These are phyloP conservation scores for Ginglymostoma cirratum DNA, from an alignment of 2,113 vertebrate species.

Conservation along the genomic window DNA sequence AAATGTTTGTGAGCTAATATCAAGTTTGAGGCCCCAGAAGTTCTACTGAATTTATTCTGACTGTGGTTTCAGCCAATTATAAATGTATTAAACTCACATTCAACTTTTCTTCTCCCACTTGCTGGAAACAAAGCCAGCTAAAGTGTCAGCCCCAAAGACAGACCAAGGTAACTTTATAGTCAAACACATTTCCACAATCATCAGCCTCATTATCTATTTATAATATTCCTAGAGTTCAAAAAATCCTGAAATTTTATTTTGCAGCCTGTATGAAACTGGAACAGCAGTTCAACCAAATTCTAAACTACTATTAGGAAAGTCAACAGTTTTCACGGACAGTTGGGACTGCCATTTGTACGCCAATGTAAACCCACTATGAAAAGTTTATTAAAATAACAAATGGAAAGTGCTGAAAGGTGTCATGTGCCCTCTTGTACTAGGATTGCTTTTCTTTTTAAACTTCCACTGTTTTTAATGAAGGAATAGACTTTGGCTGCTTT, in stretches of 20 bases:
- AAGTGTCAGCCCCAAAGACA: not conserved
- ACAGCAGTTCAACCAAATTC: not conserved
- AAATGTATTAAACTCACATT: not conserved
- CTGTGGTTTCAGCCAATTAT: not conserved
- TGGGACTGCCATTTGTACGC: not conserved
- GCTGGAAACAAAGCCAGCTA: not conserved
- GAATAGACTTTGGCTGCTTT: not conserved
- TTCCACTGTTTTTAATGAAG: not conserved
- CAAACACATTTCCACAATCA: not conserved
- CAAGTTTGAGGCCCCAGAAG: not conserved
- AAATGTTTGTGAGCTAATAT: not conserved
- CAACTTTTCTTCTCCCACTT: not conserved
- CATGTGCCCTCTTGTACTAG: not conserved
- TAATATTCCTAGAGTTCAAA: not conserved
- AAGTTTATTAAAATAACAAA: not conserved
- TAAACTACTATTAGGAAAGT: not conserved
- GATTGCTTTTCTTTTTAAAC: not conserved
- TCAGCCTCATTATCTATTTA: not conserved
- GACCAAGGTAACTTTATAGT: not conserved
- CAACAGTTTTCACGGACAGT: not conserved
- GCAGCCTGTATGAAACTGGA: not conserved
- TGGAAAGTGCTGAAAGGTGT: not conserved
- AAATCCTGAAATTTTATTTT: not conserved
- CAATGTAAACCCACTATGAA: not conserved
- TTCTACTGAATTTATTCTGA: not conserved